Conservation (phyloP, 2,888 invertebrate genomes). For the Melanchra persicariae region DNA sequence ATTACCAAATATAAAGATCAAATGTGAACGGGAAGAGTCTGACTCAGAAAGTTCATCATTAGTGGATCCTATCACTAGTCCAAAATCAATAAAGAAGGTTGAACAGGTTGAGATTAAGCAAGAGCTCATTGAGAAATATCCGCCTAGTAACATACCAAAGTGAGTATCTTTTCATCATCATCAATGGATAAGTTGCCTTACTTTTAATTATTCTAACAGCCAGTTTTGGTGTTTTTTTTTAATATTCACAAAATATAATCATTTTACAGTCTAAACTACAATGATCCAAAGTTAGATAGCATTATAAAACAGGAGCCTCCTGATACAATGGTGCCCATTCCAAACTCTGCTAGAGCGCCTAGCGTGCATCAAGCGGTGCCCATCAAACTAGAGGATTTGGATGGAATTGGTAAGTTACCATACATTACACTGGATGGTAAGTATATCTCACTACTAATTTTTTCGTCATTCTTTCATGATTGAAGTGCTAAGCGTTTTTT, state of each 20-base stretch:
- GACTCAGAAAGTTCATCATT: conserved; percentile 89
- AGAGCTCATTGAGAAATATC: conserved; percentile 81
- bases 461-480: conserved; percentile 19
- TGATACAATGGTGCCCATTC: conserved; percentile 72
- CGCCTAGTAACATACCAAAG: conserved; percentile 72
- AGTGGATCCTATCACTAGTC: conserved; percentile 85
- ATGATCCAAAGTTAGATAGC: conserved; percentile 78
- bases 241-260: background rate
- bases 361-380: conserved; percentile 81
- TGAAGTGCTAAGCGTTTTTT: background rate
- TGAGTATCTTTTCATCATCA: conserved; percentile 68
- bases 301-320: conserved; percentile 84
- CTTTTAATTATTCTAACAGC: background rate
- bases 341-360: conserved; percentile 71
- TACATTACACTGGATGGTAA: conserved; percentile 44
- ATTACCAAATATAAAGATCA: conserved; percentile 85
- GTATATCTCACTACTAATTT: conserved; percentile 36
- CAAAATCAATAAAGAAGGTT: conserved; percentile 83
- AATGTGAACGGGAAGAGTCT: conserved; percentile 85
- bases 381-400: conserved; percentile 87
- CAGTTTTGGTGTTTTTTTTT: background rate
- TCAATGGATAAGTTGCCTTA: background rate
- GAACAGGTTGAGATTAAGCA: conserved; percentile 83
- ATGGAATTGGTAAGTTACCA: conserved; percentile 85
- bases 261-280: conserved; percentile 74